A percentile compares a stretch with the other conserved stretches of the same genome.
Conservation (phyloP, 2,113 vertebrate species). For the Chaetura pelagica region DNA sequence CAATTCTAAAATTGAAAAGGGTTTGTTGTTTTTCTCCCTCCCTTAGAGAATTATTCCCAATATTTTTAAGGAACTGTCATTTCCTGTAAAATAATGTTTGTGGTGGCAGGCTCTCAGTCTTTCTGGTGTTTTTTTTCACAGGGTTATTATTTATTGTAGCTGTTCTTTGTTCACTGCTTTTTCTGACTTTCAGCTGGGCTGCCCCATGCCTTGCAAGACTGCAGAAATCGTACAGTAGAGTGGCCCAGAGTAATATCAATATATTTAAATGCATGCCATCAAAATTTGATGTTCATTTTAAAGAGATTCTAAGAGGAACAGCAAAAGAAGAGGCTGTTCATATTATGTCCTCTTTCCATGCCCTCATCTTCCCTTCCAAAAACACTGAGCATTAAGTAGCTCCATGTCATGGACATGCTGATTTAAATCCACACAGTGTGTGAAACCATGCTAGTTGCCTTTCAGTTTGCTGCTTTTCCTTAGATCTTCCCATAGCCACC, state of each 20-base stretch:
- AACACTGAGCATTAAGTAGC: not conserved
- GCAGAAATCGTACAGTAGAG: not conserved
- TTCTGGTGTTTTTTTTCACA: conserved; percentile 20
- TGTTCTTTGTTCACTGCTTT: conserved; percentile 32
- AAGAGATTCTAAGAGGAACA: not conserved
- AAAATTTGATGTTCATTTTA: not conserved
- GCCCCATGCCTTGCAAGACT: not conserved
- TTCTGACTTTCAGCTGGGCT: not conserved
- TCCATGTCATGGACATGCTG: not conserved
- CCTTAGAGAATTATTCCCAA: conserved; percentile 56
- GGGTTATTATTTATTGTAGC: conserved; percentile 39
- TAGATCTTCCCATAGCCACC: not conserved
- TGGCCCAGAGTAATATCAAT: not conserved
- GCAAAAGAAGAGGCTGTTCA: not conserved
- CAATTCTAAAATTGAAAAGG: conserved; percentile 59
- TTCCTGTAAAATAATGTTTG: conserved; percentile 67
- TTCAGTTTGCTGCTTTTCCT: not conserved
- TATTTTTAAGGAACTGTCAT: conserved; percentile 70
- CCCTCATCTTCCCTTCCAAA: not conserved
- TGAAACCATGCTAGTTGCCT: not conserved
- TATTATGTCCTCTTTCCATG: not conserved
- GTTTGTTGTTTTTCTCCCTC: conserved; percentile 50
- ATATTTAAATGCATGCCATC: not conserved
- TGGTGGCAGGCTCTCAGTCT: conserved; percentile 50
- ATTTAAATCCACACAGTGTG: not conserved